Evolutionary conservation across 2,888 invertebrate genomes (phyloP), one percentile per base, ranked within the genome.

Genomic region (Pristionchus japonicus): DNA sequence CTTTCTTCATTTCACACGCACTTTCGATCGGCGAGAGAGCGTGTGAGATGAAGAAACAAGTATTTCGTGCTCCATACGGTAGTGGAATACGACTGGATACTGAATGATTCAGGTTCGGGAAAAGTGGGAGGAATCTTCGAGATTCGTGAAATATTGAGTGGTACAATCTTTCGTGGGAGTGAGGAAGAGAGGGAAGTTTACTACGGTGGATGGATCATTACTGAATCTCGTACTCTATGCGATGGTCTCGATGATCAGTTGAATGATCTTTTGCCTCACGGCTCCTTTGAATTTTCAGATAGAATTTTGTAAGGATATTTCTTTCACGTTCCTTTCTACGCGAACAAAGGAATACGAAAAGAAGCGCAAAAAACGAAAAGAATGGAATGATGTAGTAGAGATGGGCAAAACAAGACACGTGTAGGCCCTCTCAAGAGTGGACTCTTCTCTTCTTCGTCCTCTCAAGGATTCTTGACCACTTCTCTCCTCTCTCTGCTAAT

Each of bases 381-480:
- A 52, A 34, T 40, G 43, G 77, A 37, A 37, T 40, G 7, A 3
- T 11, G 37, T 40, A 49, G 15, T 11, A 27, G 52, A 83, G 83
- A 83, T 31, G 34, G 20, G 67, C 31, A 34, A 67, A 67, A 67
- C 67, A 67, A 67, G 67, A 67, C 67, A 67, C 67, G 67, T 67
- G 67, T 34, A 67, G 20, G 34, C 3, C 15, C 17, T 61, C 61
- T n/a, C n/a, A 34, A 20, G 67, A 34, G 49, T 52, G 52, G 52
- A 52, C 52, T 52, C 52, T 52, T 17, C 52, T 52, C 13, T 20
- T n/a, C n/a, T n/a, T n/a, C n/a, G 67, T 67, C 67, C 34, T 67
- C 67, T 67, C 34, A 67, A 67, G 31, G 67, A 40, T 74, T 74
- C 74, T 74, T 74, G 74, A 74, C 74, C 74, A 74, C 40, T 74